Evolutionary conservation across 2,797 vertebrate species (phyloP), one percentile per base, ranked within the genome.

Genomic region (Enteromius treurensis): DNA sequence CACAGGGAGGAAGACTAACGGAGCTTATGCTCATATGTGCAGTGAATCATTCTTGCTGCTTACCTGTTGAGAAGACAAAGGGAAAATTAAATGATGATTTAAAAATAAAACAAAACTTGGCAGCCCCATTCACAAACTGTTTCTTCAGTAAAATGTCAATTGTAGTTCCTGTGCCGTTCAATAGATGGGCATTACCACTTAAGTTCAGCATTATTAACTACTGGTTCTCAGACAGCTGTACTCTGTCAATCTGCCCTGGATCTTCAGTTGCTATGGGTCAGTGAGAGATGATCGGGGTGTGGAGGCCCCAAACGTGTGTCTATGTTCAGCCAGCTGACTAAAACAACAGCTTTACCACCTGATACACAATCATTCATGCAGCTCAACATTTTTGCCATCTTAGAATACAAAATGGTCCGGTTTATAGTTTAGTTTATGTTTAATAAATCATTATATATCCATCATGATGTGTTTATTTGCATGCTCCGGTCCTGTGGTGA

Each of bases 221-320:
- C 26, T 94, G 92, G 89, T 15, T 17, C 23, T 40, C 82, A 81
- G 21, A 92, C 94, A 96, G 92, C 93, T 95, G 94, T 89, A 89
- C 60, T 91, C 87, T 92, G 93, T 94, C 95, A 93, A 90, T 96
- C 94, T 93, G 90, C 89, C 91, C 87, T 91, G 84, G 88, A 91
- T 93, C 92, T 94, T 51, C 88, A 92, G 87, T 91, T 87, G 88
- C 90, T 89, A 87, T 86, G 77, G 86, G 77, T 73, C 67, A 90
- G 85, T 87, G 90, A 91, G 90, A 89, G 89, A 90, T 89, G 89
- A 86, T 89, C 88, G 71, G 82, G 88, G 90, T 86, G 89, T 90
- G 89, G 70, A 81, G 91, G 90, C 88, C 60, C 2, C 14, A 64
- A 32, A 64, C 23, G 6, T 32, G 14, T 3, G 14, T 3, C 87